Base-by-base conservation (phyloP, 2,888 invertebrate genomes). In the Ernsta delagoae region DNA sequence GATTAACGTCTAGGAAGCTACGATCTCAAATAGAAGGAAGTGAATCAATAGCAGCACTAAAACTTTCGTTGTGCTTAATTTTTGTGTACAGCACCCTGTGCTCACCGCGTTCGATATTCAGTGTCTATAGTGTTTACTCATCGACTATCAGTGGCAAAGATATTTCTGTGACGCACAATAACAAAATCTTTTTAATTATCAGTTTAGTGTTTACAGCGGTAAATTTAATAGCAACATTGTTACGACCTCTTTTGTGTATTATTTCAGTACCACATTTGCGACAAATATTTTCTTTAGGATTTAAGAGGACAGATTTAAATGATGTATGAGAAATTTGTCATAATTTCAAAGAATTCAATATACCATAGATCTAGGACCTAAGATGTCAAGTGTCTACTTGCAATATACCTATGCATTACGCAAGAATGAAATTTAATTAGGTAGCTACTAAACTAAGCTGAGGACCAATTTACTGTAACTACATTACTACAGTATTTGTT, bases 31-130 rank as follows among this genome's bases (percentile, higher is more conserved):
- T 81, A 43, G 81, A 84, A 64, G 77, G 80, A 66, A 81, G 78
- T 48, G 87, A 90, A 70, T 84, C 87, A 39, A 73, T 78, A 57
- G 78, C 86, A 31, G 84, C 89, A 11, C 78, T 94, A 64, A 92
- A 88, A 73, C 77, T 93, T 70, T 89, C 92, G 7, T 70, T 93
- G 63, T 86, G 84, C 77, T 79, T 93, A 74, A 87, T 91, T 71
- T 66, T 83, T 24, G 77, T 87, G 43, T 89, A 88, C 75, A 75
- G 84, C 62, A 71, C 87, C 48, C 74, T 92, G 59, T 87, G 90
- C 79, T 79, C 82, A 56, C 94, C 94, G 43, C 88, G 90, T 6
- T 88, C 88, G 11, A 72, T 87, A 54, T 73, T 85, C 11, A 80
- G 80, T 56, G 83, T 87, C 4, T 88, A 88, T 74, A 79, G 81